These are phyloP conservation scores for Eurois occulta DNA, from an alignment of 2,888 invertebrate species.

Conservation along the genomic window DNA sequence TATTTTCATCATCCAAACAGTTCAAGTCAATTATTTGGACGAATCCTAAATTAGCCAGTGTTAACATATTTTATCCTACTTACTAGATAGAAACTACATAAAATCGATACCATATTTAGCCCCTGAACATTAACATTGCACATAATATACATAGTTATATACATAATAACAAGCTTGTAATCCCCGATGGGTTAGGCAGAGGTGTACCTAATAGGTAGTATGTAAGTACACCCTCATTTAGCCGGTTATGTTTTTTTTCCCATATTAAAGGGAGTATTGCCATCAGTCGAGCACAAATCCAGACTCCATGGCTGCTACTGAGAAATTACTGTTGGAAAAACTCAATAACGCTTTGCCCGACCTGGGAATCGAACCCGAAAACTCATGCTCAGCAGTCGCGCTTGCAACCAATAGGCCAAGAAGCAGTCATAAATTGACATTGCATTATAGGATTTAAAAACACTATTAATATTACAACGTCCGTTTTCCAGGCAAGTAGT, in stretches of 20 bases:
- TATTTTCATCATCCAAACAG: neutral
- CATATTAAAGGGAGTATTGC: neutral
- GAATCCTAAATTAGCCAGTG: neutral
- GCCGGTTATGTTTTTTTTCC: neutral
- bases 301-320: neutral
- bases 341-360: neutral
- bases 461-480: neutral
- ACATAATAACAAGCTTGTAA: neutral
- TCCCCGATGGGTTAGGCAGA: neutral
- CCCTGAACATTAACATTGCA: neutral
- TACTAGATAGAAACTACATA: neutral
- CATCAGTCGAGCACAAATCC: neutral
- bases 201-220: neutral
- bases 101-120: neutral
- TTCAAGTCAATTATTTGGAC: neutral
- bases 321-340: neutral
- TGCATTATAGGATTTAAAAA: neutral
- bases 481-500: slow-evolving; percentile 93
- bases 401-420: neutral
- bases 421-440: neutral
- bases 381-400: neutral
- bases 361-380: neutral
- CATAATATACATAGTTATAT: no score
- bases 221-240: neutral
- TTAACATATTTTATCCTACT: neutral